Conservation (phyloP, 2,797 vertebrate species). For the Acanthiza pusilla region DNA sequence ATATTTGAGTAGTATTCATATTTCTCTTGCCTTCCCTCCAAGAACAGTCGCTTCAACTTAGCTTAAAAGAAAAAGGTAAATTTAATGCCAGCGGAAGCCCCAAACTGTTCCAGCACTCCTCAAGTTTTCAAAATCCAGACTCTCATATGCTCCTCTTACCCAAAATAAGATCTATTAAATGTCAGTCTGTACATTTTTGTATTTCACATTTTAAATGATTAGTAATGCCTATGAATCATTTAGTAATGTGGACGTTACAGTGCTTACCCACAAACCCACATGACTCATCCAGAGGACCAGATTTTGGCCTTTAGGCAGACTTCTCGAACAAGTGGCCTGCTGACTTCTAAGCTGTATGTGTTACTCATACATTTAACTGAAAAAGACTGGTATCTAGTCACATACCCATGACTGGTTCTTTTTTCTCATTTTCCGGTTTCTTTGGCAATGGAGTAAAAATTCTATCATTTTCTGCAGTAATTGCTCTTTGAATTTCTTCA, state of each 20-base stretch:
- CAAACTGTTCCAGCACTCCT: background rate
- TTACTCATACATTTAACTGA: background rate
- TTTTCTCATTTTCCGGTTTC: constrained; percentile 13
- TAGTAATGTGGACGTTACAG: background rate
- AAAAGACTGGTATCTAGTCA: background rate
- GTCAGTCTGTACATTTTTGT: constrained; percentile 15
- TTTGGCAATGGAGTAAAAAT: constrained; percentile 67
- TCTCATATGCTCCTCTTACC: background rate
- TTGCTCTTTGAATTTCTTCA: constrained; percentile 87
- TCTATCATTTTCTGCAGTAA: constrained; percentile 88
- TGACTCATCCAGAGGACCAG: constrained; percentile 39
- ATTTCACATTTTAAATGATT: constrained; percentile 26
- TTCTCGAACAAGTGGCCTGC: background rate
- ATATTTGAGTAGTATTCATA: background rate
- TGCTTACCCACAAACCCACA: constrained; percentile 4
- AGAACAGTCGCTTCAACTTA: background rate
- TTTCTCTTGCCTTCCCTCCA: background rate
- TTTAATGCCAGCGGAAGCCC: background rate
- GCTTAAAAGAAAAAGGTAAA: background rate
- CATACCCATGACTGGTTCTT: constrained; percentile 52
- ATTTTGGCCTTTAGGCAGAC: background rate
- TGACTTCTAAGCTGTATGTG: background rate
- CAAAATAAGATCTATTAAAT: constrained; percentile 28
- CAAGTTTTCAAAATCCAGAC: constrained; percentile 29
- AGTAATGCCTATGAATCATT: constrained; percentile 40